Evolutionary conservation across 1,140 invertebrate species (phyloP), one percentile per base, ranked within the genome.

Genomic region (Pseudoatta argentina): DNA sequence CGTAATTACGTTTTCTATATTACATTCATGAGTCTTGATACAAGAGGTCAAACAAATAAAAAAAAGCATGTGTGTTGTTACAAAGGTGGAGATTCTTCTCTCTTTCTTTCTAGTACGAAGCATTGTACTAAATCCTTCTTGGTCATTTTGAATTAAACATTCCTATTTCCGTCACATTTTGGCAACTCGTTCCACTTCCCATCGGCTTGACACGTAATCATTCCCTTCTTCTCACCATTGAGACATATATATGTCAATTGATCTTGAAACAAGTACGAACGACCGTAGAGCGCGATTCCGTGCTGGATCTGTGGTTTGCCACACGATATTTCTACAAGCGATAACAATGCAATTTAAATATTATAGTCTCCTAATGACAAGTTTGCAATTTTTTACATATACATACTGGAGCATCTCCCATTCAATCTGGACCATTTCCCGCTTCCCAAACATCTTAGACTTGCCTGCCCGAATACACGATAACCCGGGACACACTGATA

Each of bases 371-470:
- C 1, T 67, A 4, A 18, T 24, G 4, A 16, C 18, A 14, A 73
- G 48, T 14, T 16, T 12, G 18, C 3, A 59, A 12, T 3, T 48
- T 12, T 34, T 86, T 44, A 66, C 18, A 14, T 85, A 39, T 69
- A 85, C 94, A 94, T 93, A 96, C 96, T 94, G 30, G 94, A 90
- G 91, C 97, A 97, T 92, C 93, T 94, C 77, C 96, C 96, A 48
- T 89, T 89, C 18, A 96, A 94, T 85, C 91, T 89, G 3, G 95
- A 95, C 97, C 97, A 97, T 30, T 93, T 95, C 27, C 95, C 95
- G 85, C 93, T 95, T 6, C 94, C 85, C 14, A 95, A 90, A 93
- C 97, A 97, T 12, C 92, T 92, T 4, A 95, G 88, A 55, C 89
- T 91, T 71, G 95, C 88, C 88, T 96, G 95, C 0, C 96, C 96